Evolutionary conservation across 1,140 invertebrate genomes (phyloP).

Genomic region (Bombus pyrosoma): DNA sequence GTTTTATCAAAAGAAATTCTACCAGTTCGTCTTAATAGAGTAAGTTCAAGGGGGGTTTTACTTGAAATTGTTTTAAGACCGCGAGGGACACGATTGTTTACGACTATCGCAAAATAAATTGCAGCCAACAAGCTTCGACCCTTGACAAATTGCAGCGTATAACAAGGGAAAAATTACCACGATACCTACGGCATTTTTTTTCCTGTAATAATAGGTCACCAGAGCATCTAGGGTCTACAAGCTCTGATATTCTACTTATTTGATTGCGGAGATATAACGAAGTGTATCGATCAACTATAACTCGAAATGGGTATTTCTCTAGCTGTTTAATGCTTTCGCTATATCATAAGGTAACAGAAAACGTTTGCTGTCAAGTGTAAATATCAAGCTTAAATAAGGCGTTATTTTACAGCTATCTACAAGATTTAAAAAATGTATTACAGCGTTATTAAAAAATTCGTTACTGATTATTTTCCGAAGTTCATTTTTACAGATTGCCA

Average conservation of each 20-base stretch:
- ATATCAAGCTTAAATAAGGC: background rate
- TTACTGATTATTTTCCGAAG: no score
- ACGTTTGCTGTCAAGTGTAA: background rate
- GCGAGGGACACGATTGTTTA: slow-evolving; percentile 20
- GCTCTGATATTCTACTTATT: background rate
- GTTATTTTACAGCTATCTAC: background rate
- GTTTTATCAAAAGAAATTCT: background rate
- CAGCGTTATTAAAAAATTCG: no score
- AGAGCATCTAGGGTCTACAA: slow-evolving; percentile 8
- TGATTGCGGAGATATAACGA: background rate
- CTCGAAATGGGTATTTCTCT: no score
- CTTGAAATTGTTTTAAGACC: background rate
- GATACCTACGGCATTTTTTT: background rate
- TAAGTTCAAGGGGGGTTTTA: background rate
- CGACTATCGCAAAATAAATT: slow-evolving; percentile 18
- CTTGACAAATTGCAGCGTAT: slow-evolving; percentile 17
- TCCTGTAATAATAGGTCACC: slow-evolving; percentile 31
- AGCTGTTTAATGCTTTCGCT: no score
- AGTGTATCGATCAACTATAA: background rate
- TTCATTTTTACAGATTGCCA: no score
- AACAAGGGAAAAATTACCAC: slow-evolving; percentile 8
- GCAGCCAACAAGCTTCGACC: background rate
- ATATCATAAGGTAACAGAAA: no score
- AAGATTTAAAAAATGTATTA: no score
- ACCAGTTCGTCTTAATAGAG: background rate